Base-by-base conservation (phyloP, 2,113 vertebrate species). In the Stegastes partitus region DNA sequence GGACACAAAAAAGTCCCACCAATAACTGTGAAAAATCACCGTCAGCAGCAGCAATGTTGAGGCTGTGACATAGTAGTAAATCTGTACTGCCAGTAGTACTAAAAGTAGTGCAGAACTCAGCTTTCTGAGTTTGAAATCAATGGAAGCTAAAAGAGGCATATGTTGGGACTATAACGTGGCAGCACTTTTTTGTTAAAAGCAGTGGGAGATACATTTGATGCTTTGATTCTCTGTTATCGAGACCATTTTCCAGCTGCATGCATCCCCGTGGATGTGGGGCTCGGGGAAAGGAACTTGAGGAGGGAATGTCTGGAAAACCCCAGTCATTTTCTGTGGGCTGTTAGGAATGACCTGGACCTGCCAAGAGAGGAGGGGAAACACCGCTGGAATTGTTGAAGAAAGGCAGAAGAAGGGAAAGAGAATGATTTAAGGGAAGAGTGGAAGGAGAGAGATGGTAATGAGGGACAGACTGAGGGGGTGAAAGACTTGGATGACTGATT, bases 311-410 rank as follows among this genome's bases (percentile, higher is more conserved):
- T 87, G 87, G 84, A 91, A 92, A 92, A 79, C 68, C 81, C 88
- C 89, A 87, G 31, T 74, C 84, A 25, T 81, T 83, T 61, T 56
- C 77, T 77, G 59, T 86, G 71, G 86, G 71, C 51, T 91, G 81
- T 79, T 80, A 87, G 88, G 92, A 94, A 92, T 91, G 88, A 82
- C 78, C 58, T 18, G 79, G 88, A 85, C 66, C 67, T 88, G 89
- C 86, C 88, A 91, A 86, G 74, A 89, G 77, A 81, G 82, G 73
- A 56, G 71, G 87, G 67, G 77, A 71, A 68, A 67, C 71, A 56
- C 78, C 62, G 15, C 70, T 82, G 78, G 69, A 86, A 72, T 74
- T 59, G 55, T 7, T 8, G 39, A 58, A 54, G 51, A 71, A 61
- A 72, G 51, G 18, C 21, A 53, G 26, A 59, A 37, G 16, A 28